A percentile compares a stretch with the other conserved stretches of the same genome.
Evolutionary conservation across 2,888 invertebrate genomes (phyloP).

Genomic region (Tetranychus piercei): DNA sequence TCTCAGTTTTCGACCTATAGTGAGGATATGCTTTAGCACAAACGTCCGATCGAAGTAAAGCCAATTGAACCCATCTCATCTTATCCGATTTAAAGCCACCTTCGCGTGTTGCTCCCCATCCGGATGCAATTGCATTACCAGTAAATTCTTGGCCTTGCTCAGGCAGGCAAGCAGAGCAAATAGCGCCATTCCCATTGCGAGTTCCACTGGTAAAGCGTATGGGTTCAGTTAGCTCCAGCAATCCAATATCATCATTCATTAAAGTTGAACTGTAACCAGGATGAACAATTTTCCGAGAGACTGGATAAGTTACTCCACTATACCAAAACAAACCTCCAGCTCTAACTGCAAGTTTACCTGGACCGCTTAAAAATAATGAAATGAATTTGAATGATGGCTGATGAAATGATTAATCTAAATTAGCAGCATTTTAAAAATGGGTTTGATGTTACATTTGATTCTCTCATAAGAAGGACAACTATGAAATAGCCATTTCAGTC

Average conservation of each 20-base stretch:
- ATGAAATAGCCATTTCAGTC: no score
- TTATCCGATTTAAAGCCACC: constrained; percentile 6
- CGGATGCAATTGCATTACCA: background rate
- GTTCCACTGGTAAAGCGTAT: background rate
- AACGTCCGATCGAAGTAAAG: background rate
- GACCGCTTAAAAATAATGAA: background rate
- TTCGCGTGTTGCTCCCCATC: constrained; percentile 2
- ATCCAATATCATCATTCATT: background rate
- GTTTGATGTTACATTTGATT: no score
- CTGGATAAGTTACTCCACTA: background rate
- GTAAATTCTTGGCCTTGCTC: background rate
- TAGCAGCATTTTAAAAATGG: no score
- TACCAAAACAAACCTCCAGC: background rate
- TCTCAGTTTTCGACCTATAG: constrained; percentile 3
- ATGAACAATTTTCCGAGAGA: background rate
- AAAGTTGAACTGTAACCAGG: background rate
- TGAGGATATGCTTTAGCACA: constrained; percentile 2
- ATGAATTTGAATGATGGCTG: background rate
- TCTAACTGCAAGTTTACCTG: background rate
- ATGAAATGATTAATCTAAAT: background rate
- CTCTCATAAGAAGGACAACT: no score
- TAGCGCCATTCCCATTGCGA: background rate
- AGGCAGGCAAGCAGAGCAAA: background rate
- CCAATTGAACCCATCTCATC: background rate
- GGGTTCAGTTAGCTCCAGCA: background rate